phyloP scores from a whole-genome alignment of 2,888 invertebrate species.

The Panopea generosa region DNA sequence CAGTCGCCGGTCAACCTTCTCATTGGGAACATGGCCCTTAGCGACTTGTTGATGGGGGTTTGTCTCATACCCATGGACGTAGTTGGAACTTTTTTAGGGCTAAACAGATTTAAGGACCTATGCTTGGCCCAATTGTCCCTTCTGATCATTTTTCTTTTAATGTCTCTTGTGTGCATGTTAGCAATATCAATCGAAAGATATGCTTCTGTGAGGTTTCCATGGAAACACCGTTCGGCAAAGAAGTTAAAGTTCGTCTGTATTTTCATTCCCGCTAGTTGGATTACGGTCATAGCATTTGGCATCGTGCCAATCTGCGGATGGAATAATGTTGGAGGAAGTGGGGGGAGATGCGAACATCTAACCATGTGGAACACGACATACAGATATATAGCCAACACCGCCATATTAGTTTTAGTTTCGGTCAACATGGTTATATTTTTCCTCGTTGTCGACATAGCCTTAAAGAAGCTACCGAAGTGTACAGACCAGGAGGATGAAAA shows the following conservation, averaged over 20 bases:
- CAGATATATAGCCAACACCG: conserved; percentile 3
- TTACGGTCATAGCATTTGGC: conserved; percentile 12
- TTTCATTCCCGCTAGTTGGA: conserved; percentile 31
- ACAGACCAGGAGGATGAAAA: not conserved
- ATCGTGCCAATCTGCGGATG: conserved; percentile 31
- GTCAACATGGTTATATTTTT: conserved; percentile 15
- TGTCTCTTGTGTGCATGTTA: conserved; percentile 38
- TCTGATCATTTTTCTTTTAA: conserved; percentile 15
- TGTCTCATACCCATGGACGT: conserved; percentile 34
- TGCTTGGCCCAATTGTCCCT: conserved; percentile 25
- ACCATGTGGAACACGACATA: conserved; percentile 22
- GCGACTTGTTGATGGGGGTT: conserved; percentile 36
- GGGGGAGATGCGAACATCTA: conserved; percentile 13
- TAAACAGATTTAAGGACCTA: conserved; percentile 16
- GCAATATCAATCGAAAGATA: conserved; percentile 51
- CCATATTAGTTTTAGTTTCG: conserved; percentile 8
- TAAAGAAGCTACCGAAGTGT: conserved; percentile 13
- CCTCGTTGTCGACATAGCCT: conserved; percentile 27
- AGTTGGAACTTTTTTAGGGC: conserved; percentile 31
- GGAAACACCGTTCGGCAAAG: conserved; percentile 25
- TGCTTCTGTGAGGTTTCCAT: conserved; percentile 44
- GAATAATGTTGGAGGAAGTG: conserved; percentile 22
- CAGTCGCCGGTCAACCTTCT: conserved; percentile 36
- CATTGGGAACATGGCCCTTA: conserved; percentile 36
- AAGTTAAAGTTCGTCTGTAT: conserved; percentile 19